Evolutionary conservation across 37 sponge, comb jelly and placozoan genomes (phyloP).

Genomic region (Beroe forskalii): DNA sequence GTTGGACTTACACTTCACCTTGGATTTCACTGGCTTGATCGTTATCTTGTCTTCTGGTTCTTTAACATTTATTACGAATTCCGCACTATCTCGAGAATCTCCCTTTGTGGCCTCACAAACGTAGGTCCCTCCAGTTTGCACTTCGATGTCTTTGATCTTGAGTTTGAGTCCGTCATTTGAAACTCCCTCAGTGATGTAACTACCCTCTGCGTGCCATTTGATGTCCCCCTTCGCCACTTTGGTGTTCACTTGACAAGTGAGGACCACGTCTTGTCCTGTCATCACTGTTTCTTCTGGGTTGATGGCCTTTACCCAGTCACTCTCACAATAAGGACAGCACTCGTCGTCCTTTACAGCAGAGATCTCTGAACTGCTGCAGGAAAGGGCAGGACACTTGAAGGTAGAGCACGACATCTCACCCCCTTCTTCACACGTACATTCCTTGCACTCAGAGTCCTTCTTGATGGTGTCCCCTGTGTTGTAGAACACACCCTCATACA

Average conservation of each 20-base stretch:
- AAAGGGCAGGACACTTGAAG: background rate
- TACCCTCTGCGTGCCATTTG: background rate
- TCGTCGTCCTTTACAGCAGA: background rate
- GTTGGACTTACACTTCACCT: constrained; percentile 10
- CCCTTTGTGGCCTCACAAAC: background rate
- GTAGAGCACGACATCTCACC: constrained; percentile 29
- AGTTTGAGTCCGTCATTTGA: background rate
- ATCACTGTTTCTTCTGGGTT: background rate
- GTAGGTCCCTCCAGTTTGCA: background rate
- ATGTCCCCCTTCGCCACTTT: background rate
- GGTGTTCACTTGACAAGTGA: background rate
- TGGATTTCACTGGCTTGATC: background rate
- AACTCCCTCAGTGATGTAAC: background rate
- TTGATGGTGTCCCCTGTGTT: background rate
- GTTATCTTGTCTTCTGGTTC: background rate
- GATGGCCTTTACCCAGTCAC: constrained; percentile 21
- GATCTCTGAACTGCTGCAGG: background rate
- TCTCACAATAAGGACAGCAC: constrained; percentile 25
- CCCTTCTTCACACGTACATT: background rate
- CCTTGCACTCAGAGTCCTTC: constrained; percentile 5
- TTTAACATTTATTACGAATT: background rate
- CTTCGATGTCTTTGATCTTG: background rate
- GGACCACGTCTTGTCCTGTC: background rate
- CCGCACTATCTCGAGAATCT: background rate
- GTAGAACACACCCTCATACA: constrained; percentile 51